Evolutionary conservation across 2,797 vertebrate genomes (phyloP), one percentile per base, ranked within the genome.

Genomic region (Siniperca obscura): DNA sequence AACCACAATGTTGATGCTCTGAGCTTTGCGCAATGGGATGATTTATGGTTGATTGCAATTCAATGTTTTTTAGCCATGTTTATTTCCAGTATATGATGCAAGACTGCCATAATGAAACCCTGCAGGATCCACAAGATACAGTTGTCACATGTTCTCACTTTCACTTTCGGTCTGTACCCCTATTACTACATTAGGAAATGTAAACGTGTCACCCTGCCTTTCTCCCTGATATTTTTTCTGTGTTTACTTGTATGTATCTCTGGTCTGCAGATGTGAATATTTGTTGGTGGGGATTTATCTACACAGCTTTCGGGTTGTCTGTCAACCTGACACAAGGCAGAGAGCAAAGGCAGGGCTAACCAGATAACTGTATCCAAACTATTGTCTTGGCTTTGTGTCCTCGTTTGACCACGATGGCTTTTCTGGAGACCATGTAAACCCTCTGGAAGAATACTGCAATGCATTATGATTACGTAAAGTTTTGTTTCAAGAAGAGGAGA

Each of bases 191-290:
- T 87, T 61, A 87, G 84, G 86, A 93, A 88, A 91, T 90, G 83
- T 86, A 87, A 88, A 92, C 57, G 48, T 87, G 81, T 91, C 83
- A 76, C 69, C 17, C 55, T 68, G 60, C 76, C 60, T 79, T 64
- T 42, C 68, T 75, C 34, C 55, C 46, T 77, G 48, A 78, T 67
- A 69, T 80, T 64, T 73, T 74, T 62, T 60, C 42, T 73, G 57
- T 83, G 83, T 87, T 87, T 86, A 75, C 64, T 84, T 70, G 60
- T 44, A 53, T 62, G 59, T 10, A 57, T 76, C 68, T 89, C 89
- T 95, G 92, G 80, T 73, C 56, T 16, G 61, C 94, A 95, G 89
- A 93, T 93, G 93, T 91, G 85, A 74, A 34, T 67, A 66, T 60
- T 73, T 80, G 50, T 66, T 76, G 59, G 34, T 17, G 71, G 38